Evolutionary conservation across 2,888 invertebrate genomes (phyloP).

Genomic region (Craniophora ligustri): DNA sequence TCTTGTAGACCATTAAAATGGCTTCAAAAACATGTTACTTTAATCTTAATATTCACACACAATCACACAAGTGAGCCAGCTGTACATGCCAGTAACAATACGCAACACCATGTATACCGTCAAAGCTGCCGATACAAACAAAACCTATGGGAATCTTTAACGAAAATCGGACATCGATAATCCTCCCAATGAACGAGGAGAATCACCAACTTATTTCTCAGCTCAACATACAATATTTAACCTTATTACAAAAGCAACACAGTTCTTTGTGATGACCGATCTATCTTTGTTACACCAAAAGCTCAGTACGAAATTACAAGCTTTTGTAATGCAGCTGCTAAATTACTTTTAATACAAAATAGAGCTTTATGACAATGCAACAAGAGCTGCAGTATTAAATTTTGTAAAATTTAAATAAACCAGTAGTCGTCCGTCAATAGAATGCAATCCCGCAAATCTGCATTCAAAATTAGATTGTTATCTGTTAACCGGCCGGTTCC

Average conservation of each 20-base stretch:
- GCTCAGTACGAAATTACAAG: constrained; percentile 47
- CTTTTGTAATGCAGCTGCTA: constrained; percentile 13
- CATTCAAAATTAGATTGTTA: constrained; percentile 83
- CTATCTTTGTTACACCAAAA: constrained; percentile 44
- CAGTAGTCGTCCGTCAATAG: constrained; percentile 56
- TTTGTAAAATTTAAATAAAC: constrained; percentile 44
- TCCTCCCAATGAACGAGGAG: constrained; percentile 62
- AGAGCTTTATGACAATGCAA: background rate
- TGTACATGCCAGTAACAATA: constrained; percentile 45
- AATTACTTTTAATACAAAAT: constrained; percentile 14
- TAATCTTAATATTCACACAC: constrained; percentile 39
- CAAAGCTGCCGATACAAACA: constrained; percentile 59
- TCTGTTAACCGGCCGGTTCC: constrained; percentile 75
- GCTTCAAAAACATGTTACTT: constrained; percentile 11
- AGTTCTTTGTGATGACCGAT: background rate
- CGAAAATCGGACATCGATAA: constrained; percentile 70
- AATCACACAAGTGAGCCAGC: constrained; percentile 40
- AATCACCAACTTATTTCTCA: constrained; percentile 14
- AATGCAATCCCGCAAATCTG: constrained; percentile 74
- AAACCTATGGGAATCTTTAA: constrained; percentile 66
- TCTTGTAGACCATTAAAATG: background rate
- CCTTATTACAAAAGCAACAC: constrained; percentile 1
- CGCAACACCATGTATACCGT: constrained; percentile 53
- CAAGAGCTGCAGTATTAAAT: background rate
- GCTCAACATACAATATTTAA: constrained; percentile 11